phyloP scores from a whole-genome alignment of 2,888 invertebrate species.

The Saturnia pavonia region DNA sequence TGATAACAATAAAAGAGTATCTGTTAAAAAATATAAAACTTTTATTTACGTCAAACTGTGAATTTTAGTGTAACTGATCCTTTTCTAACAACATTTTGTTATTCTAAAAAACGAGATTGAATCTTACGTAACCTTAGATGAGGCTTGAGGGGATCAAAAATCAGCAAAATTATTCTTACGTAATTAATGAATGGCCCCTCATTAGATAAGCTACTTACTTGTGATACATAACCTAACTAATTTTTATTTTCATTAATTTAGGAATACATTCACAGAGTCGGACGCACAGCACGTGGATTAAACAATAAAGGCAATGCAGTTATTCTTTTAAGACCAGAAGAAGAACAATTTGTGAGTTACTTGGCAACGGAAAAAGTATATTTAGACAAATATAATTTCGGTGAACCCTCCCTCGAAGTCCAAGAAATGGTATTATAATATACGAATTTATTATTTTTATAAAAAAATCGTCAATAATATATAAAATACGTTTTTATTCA shows the following conservation, averaged over 20 bases:
- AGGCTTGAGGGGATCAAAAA: no score
- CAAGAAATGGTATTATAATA: slow-evolving; percentile 62
- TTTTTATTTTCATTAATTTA: slow-evolving; percentile 59
- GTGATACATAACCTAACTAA: not conserved
- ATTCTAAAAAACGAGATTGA: no score
- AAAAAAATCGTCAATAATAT: not conserved
- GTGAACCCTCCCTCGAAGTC: slow-evolving; percentile 53
- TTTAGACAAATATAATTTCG: slow-evolving; percentile 89
- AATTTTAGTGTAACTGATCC: no score
- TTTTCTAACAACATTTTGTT: no score
- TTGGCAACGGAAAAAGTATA: slow-evolving; percentile 95
- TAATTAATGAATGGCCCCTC: no score
- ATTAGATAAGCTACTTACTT: not conserved
- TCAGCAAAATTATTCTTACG: no score
- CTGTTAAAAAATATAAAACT: no score
- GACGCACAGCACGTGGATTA: slow-evolving; percentile 97
- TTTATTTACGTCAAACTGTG: no score
- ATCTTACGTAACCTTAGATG: no score
- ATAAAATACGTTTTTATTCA: slow-evolving; percentile 19
- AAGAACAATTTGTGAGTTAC: slow-evolving; percentile 94
- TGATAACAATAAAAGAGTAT: no score
- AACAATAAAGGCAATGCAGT: slow-evolving; percentile 95
- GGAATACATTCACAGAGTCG: slow-evolving; percentile 99
- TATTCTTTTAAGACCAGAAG: slow-evolving; percentile 95
- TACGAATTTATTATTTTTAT: not conserved